A percentile compares a stretch with the other conserved stretches of the same genome.
phyloP scores from a whole-genome alignment of 2,888 invertebrate genomes.

The Stomorhina lunata region DNA sequence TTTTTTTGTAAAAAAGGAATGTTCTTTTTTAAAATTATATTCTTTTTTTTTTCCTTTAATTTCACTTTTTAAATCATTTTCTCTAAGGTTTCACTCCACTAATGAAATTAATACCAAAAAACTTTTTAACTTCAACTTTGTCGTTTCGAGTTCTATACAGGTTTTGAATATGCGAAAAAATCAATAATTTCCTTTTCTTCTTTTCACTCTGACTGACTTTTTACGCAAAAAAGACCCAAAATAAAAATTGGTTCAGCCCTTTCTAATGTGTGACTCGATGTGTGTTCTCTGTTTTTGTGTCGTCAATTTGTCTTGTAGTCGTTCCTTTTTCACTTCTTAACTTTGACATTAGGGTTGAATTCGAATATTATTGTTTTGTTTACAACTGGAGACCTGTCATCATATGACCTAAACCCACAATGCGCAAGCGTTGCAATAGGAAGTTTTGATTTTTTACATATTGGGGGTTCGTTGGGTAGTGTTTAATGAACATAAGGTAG shows the following conservation, averaged over 20 bases:
- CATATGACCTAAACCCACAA: constrained; percentile 44
- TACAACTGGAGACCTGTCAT: constrained; percentile 63
- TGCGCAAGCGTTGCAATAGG: constrained; percentile 47
- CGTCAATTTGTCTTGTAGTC: constrained; percentile 41
- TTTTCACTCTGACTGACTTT: constrained; percentile 52
- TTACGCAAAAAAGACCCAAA: constrained; percentile 29
- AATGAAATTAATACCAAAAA: constrained; percentile 10
- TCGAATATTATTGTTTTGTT: constrained; percentile 62
- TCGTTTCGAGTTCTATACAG: constrained; percentile 55
- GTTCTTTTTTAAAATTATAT: background rate
- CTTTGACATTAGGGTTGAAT: constrained; percentile 61
- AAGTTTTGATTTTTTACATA: background rate
- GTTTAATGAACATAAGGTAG: constrained; percentile 56
- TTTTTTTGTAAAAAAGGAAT: background rate
- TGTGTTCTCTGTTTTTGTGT: constrained; percentile 31
- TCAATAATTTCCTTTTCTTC: constrained; percentile 75
- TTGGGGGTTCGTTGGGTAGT: background rate
- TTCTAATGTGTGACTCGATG: constrained; percentile 13
- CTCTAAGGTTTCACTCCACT: background rate
- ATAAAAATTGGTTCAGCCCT: constrained; percentile 56
- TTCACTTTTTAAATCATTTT: constrained; percentile 39
- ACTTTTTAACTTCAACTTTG: constrained; percentile 43
- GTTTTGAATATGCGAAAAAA: constrained; percentile 73
- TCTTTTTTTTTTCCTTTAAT: background rate
- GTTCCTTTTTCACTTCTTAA: constrained; percentile 9